Evolutionary conservation across 2,888 invertebrate genomes (phyloP), one percentile per base, ranked within the genome.

Genomic region (Frankliniella fusca): DNA sequence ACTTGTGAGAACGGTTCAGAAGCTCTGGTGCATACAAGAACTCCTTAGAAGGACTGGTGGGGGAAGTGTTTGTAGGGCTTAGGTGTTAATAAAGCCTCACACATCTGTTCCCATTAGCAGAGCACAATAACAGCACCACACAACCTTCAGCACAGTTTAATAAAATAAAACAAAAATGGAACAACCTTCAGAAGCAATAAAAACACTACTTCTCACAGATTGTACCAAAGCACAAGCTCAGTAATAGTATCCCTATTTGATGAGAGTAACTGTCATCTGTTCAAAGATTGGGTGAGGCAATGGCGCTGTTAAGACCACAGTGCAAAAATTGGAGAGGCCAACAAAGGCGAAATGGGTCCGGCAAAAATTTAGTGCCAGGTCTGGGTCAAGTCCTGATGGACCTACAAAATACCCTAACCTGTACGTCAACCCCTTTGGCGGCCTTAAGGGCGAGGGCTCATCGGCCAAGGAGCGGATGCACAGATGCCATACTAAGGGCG

Each of bases 171-270:
- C 38, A 38, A 38, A 38, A 38, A 3, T 38, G 2, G 38, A 38
- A 5, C 76, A 18, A 27, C 81, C 15, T 81, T 80, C 23, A 48
- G n/a, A n/a, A 23, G 38, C 9, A n/a, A 80, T 80, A 80, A 80
- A 81, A 83, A 82, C 76, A 81, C 38, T 80, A 83, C 48, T 18
- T 79, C 85, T 85, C 87, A 11, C 15, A 54, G 20, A 54, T 54
- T 54, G 15, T 7, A 54, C 8, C 8, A 54, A 18, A 11, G 2
- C 18, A 15, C 18, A 11, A 54, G 18, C 54, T 7, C 54, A 7
- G 54, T 54, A 11, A 54, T 15, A 54, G 54, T 54, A n/a, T 54
- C 18, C 18, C 15, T 54, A 20, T 9, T 0, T 54, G 38, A 38
- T 38, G 54, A 54, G 54, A 54, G 10, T 54, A 1, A 20, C 54